Evolutionary conservation across 2,888 invertebrate genomes (phyloP), one percentile per base, ranked within the genome.

Genomic region (Dusona sp.): DNA sequence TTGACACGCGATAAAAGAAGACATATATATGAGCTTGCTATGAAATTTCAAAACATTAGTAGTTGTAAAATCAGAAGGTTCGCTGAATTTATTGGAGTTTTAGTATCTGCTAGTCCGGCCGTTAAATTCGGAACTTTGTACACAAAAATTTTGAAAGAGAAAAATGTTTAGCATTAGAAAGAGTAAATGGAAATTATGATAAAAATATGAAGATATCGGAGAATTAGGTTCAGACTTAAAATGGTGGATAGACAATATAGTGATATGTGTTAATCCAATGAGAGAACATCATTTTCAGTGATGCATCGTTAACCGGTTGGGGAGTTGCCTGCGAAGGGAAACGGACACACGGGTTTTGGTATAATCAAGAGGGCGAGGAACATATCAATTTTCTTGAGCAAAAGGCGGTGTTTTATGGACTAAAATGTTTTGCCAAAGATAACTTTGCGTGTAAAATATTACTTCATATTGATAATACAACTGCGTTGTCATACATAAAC

Each of bases 51-150:
- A n/a, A n/a, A n/a, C 61, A n/a, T n/a, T n/a, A n/a, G n/a, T n/a
- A n/a, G n/a, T 25, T 61, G 25, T 61, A 61, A 61, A 25, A 61
- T 61, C 61, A 61, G 61, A 25, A 61, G 9, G 22, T 25, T 61
- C 25, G 61, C 61, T 13, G 8, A n/a, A n/a, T n/a, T n/a, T n/a
- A n/a, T n/a, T n/a, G n/a, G n/a, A n/a, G n/a, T n/a, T n/a, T n/a
- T n/a, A n/a, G n/a, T n/a, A n/a, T n/a, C n/a, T n/a, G n/a, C n/a
- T n/a, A n/a, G n/a, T n/a, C n/a, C n/a, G n/a, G 61, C 61, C 4
- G 11, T 61, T 11, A 61, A 25, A 9, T 29, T 22, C 25, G 61
- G 11, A 25, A 61, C 61, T 22, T 61, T 61, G 61, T 61, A 61
- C 61, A 61, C 61, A 61, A 61, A 11, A 25, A 25, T 61, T 61